Percentiles rank a stretch among this genome's conserved stretches.
Conservation (phyloP, 1,140 invertebrate species). For the Wiebesia pumilae region DNA sequence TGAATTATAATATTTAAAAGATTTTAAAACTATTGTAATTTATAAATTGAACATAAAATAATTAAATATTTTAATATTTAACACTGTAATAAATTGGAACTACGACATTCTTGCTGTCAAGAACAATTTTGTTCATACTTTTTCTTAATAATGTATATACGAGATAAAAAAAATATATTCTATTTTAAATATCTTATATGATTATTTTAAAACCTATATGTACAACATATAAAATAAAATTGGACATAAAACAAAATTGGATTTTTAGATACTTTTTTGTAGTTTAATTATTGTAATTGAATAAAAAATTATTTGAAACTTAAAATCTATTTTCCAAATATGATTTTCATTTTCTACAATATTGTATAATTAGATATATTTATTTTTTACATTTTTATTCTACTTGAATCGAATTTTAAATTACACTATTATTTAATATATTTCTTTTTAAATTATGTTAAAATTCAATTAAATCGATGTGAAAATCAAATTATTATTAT, state of each 20-base stretch:
- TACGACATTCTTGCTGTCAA: neutral
- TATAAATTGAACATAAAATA: neutral
- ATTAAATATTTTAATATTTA: neutral
- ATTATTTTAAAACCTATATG: conserved; percentile 5
- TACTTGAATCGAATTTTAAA: neutral
- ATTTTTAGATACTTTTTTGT: neutral
- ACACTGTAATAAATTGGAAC: neutral
- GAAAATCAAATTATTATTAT: neutral
- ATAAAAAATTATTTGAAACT: neutral
- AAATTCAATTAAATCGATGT: neutral
- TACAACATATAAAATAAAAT: neutral
- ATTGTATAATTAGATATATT: neutral
- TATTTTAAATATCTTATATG: conserved; percentile 10
- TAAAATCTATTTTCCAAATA: neutral
- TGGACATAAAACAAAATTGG: neutral
- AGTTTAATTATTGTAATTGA: neutral
- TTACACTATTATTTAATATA: neutral
- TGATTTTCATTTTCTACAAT: neutral
- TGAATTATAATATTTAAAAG: neutral
- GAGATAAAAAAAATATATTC: conserved; percentile 14
- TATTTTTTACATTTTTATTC: neutral
- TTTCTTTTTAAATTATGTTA: neutral
- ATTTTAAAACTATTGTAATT: neutral
- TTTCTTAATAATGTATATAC: conserved; percentile 44
- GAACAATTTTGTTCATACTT: neutral